Conservation (phyloP, 2,113 vertebrate species). For the Spea bombifrons region DNA sequence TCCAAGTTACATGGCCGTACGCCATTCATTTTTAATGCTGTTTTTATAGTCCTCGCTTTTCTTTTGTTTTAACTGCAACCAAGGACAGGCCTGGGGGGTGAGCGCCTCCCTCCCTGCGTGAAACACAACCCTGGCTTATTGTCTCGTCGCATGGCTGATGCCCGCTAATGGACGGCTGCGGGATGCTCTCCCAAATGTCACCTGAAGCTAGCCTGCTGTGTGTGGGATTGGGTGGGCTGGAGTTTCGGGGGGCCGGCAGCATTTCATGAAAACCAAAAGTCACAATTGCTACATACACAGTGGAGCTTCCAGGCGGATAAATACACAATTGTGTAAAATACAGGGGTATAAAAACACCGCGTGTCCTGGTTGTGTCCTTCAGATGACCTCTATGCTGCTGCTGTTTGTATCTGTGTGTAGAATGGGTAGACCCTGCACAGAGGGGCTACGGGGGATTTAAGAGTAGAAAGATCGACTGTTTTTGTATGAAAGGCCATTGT, state of each 20-base stretch:
- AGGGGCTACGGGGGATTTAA: no score
- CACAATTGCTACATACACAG: not conserved
- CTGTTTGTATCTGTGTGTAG: no score
- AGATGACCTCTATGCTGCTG: no score
- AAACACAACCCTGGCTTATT: constrained; percentile 20
- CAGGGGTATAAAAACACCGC: no score
- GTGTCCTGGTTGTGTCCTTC: no score
- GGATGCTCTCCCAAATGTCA: not conserved
- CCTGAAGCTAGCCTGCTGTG: not conserved
- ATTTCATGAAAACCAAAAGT: not conserved
- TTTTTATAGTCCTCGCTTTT: constrained; percentile 1
- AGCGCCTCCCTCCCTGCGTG: not conserved
- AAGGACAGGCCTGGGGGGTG: not conserved
- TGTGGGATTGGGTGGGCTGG: not conserved
- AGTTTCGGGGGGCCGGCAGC: not conserved
- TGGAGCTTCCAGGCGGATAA: not conserved
- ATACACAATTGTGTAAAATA: not conserved
- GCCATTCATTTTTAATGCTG: constrained; percentile 17
- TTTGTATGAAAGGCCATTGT: no score
- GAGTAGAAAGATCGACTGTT: no score
- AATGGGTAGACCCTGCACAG: no score
- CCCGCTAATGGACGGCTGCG: not conserved
- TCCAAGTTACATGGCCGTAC: not conserved
- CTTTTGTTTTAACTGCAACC: constrained; percentile 10
- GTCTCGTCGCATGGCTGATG: not conserved